phyloP scores from a whole-genome alignment of 2,113 vertebrate species.

The Callithrix jacchus region DNA sequence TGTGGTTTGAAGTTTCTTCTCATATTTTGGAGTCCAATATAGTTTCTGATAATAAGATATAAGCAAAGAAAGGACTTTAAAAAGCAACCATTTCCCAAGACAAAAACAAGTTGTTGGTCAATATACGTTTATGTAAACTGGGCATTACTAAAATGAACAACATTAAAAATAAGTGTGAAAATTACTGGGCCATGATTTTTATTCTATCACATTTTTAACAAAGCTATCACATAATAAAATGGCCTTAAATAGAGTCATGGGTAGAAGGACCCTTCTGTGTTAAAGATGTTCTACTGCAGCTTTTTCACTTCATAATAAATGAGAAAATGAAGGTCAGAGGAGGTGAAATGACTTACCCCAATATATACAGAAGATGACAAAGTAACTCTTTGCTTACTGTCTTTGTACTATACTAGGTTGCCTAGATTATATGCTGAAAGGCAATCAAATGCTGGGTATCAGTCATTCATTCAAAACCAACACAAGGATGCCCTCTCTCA shows the following conservation, averaged over 20 bases:
- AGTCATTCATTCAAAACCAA: background rate
- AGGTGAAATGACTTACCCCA: background rate
- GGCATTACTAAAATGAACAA: background rate
- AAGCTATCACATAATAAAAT: background rate
- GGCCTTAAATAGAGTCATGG: background rate
- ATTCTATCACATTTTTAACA: background rate
- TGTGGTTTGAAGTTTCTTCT: background rate
- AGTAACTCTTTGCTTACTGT: background rate
- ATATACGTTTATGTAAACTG: background rate
- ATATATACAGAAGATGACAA: background rate
- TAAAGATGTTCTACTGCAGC: background rate
- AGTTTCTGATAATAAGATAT: background rate
- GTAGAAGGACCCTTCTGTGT: background rate
- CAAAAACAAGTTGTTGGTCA: background rate
- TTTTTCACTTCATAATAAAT: background rate
- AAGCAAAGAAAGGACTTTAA: slow-evolving; percentile 32
- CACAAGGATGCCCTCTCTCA: too few relatives aligned
- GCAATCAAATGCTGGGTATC: background rate
- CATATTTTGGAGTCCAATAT: background rate
- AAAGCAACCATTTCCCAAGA: background rate
- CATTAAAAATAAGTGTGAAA: slow-evolving; percentile 16
- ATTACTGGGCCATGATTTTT: background rate
- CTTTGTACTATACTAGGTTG: background rate
- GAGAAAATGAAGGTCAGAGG: background rate
- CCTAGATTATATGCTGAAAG: background rate